Base-by-base conservation (phyloP, 2,888 invertebrate species). In the Prenolepis imparis region DNA sequence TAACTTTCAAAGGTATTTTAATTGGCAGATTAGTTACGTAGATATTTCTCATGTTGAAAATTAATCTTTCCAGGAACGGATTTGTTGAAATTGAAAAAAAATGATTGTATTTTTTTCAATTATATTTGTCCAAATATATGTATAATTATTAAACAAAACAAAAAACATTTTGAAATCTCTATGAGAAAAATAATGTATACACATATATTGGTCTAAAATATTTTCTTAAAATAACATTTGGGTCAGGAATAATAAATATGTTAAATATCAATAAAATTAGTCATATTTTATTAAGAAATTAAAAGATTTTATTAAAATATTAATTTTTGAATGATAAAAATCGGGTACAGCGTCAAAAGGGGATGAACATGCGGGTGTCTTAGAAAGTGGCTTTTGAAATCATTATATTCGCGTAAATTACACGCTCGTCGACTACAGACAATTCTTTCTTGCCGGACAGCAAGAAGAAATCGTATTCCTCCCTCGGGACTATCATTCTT, bases 401-500 rank as follows among this genome's bases (percentile, higher is more conserved):
- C 86, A 86, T 82, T 87, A 87, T 89, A 90, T 89, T 89, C 8
- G 91, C 90, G 91, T 93, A 91, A 93, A 92, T 92, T 93, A 93
- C 90, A 87, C 75, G 88, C 75, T 80, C 86, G 86, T 88, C 90
- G 86, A 72, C 83, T 87, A 86, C 83, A 88, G 85, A 87, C 89
- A 88, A 87, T 87, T 89, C 88, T 90, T 90, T 90, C 91, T 89
- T 89, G 90, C 87, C 77, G 83, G 77, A 75, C 85, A 87, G 90
- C 87, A 75, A 83, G 84, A 52, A n/a, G 52, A 52, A 83, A 86
- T 70, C 84, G 81, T 91, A 90, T 90, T 88, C 89, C 87, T 91
- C 92, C 92, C 92, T 81, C 36, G 92, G 89, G 93, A 91, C 91
- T 86, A 91, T 92, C 89, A 86, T 83, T 93, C 90, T 91, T 87